Evolutionary conservation across 2,113 vertebrate species (phyloP), one percentile per base, ranked within the genome.

Genomic region (Cygnus atratus): DNA sequence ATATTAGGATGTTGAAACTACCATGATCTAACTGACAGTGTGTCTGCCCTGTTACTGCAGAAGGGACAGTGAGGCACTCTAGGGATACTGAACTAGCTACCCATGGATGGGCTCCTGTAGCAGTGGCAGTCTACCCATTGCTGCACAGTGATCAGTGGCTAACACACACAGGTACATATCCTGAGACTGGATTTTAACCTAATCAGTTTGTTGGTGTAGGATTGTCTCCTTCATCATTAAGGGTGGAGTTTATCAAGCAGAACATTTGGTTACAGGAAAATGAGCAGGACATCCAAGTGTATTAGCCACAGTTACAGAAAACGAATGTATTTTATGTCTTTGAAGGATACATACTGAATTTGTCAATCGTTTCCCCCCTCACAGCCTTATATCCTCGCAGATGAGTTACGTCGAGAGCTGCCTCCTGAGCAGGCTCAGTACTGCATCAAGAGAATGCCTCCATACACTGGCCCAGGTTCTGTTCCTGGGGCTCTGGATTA

Each of bases 401-500:
- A 99, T 19, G 98, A 99, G 90, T 93, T 99, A 80, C 98, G 98
- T 13, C 97, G 98, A 52, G 99, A 99, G 93, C 96, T 99, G 84
- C 98, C 98, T 62, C 98, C 98, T 6, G 98, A 99, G 62, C 99
- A 99, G 97, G 98, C 99, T 77, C 98, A 99, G 92, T 99, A 99
- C 87, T 99, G 99, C 96, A 98, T 99, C 95, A 98, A 98, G 94
- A 98, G 98, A 77, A 99, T 99, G 99, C 98, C 98, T 2, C 88
- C 97, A 0, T 99, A 98, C 94, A 94, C 97, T 0, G 98, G 98
- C n/a, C 97, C 98, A 0, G 98, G 98, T 8, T 96, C 97, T 5
- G 97, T 98, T 44, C 98, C 98, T 0, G 98, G 98, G 8, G 98
- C 98, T 84, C 97, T 99, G 97, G 99, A 99, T 96, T 99, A 99